Evolutionary conservation across 2,888 invertebrate species (phyloP).

Genomic region (Amblyjoppa proteus): DNA sequence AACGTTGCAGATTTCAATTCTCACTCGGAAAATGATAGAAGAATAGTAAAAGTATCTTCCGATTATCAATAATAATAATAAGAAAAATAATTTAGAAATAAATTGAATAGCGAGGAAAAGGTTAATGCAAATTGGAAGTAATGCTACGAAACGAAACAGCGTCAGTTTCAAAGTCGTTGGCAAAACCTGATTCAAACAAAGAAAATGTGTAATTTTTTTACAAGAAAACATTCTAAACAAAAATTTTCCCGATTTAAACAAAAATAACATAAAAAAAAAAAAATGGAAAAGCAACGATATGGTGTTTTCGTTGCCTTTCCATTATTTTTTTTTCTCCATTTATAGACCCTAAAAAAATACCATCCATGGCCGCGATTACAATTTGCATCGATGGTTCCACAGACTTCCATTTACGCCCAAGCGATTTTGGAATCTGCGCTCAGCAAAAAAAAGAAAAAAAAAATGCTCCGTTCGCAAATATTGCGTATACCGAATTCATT

Average conservation of each 20-base stretch:
- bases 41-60: too few species aligned
- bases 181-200: neutral
- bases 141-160: too few species aligned
- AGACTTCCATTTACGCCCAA: neutral
- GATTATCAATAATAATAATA: too few species aligned
- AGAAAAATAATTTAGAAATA: too few species aligned
- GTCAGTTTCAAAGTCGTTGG: slow-evolving; percentile 12
- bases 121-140: too few species aligned
- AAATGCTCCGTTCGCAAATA: neutral
- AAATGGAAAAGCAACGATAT: neutral
- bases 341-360: neutral
- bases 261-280: neutral
- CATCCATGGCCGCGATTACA: neutral
- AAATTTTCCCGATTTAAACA: too few species aligned
- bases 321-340: too few species aligned
- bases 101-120: too few species aligned
- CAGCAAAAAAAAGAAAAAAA: neutral
- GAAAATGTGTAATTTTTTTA: too few species aligned
- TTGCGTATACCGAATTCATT: neutral
- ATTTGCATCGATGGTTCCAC: neutral
- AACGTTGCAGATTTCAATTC: too few species aligned
- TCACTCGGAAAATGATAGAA: too few species aligned
- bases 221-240: too few species aligned
- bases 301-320: neutral
- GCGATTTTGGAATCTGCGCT: neutral